These are phyloP conservation scores for Gasterosteus aculeatus DNA, from an alignment of 2,113 vertebrate genomes.

Conservation along the genomic window DNA sequence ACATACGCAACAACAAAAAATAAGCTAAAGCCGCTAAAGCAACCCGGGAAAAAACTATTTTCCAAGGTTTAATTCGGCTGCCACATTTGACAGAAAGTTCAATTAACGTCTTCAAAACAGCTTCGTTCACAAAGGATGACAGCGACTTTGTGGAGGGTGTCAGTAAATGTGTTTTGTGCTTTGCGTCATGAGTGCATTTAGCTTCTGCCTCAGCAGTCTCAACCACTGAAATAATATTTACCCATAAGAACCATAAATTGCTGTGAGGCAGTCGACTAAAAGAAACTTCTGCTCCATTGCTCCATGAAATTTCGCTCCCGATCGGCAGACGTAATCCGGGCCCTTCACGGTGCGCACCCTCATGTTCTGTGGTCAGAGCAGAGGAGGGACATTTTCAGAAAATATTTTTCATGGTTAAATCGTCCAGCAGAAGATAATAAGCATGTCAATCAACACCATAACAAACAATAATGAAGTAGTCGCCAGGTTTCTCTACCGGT, in stretches of 20 bases:
- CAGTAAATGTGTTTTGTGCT: slow-evolving; percentile 3
- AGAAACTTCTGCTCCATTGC: slow-evolving; percentile 94
- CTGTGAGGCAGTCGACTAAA: slow-evolving; percentile 92
- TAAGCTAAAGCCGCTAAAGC: neutral
- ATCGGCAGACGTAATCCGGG: slow-evolving; percentile 91
- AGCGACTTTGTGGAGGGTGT: slow-evolving; percentile 10
- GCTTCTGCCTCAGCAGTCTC: neutral
- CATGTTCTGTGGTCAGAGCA: slow-evolving; percentile 87
- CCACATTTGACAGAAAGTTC: neutral
- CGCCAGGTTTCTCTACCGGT: neutral
- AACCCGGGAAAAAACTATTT: neutral
- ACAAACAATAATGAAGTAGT: neutral
- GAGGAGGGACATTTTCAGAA: slow-evolving; percentile 26
- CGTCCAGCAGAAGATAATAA: neutral
- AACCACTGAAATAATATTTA: slow-evolving; percentile 62
- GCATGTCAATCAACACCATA: neutral
- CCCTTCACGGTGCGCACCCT: slow-evolving; percentile 93
- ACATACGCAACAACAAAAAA: neutral
- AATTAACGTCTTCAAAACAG: neutral
- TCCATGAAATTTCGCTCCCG: slow-evolving; percentile 93
- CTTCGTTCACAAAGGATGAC: neutral
- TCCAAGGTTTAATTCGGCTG: neutral
- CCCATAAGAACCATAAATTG: slow-evolving; percentile 96
- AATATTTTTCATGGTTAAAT: slow-evolving; percentile 1
- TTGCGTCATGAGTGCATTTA: slow-evolving; percentile 15